A percentile compares a stretch with the other conserved stretches of the same genome.
These are phyloP conservation scores for Phataginus tetradactyla DNA, from an alignment of 2,797 vertebrate genomes.

Conservation along the genomic window DNA sequence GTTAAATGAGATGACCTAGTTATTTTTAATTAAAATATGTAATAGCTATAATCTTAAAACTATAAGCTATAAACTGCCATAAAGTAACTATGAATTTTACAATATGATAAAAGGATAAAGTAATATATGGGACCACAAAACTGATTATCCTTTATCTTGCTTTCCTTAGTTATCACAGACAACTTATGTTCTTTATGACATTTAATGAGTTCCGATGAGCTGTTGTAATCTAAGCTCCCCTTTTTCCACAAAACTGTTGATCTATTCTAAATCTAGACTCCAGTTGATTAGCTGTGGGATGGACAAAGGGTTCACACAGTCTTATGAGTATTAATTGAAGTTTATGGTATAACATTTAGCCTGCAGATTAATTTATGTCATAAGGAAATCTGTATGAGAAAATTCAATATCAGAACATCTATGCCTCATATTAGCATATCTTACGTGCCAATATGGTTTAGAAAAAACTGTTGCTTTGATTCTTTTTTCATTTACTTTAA, in stretches of 20 bases:
- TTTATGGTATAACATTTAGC: neutral
- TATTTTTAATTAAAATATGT: slow-evolving; percentile 39
- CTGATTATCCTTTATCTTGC: slow-evolving; percentile 42
- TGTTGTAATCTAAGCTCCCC: slow-evolving; percentile 18
- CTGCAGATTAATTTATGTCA: neutral
- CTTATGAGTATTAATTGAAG: neutral
- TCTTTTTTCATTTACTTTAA: neutral
- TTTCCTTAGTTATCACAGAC: slow-evolving; percentile 42
- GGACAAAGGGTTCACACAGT: neutral
- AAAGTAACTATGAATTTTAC: slow-evolving; percentile 17
- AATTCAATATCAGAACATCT: neutral
- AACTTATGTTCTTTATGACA: slow-evolving; percentile 61
- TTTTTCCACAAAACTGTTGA: slow-evolving; percentile 31
- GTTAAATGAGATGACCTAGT: neutral
- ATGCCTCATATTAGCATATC: neutral
- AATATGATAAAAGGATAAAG: slow-evolving; percentile 18
- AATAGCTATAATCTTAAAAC: neutral
- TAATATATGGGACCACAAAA: slow-evolving; percentile 36
- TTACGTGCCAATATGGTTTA: neutral
- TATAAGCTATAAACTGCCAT: neutral
- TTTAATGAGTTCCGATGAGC: slow-evolving; percentile 38
- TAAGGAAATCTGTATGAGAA: neutral
- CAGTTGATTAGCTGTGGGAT: neutral
- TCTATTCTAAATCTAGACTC: slow-evolving; percentile 51
- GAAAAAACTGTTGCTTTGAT: neutral